phyloP scores from a whole-genome alignment of 1,140 invertebrate species.

The Araneus ventricosus region DNA sequence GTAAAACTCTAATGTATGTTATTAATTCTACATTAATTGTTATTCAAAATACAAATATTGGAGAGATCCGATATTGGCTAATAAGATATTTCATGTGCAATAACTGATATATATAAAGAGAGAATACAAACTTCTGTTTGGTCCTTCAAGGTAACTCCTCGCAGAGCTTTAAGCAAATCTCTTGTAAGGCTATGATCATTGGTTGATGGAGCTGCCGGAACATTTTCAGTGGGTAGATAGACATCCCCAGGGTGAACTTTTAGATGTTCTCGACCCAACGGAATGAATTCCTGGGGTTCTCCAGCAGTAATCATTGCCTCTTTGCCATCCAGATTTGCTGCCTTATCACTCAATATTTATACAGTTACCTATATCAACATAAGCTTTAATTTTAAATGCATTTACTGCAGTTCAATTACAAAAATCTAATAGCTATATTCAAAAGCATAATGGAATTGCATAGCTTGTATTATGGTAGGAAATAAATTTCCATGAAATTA shows the following conservation, averaged over 20 bases:
- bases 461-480: too few species aligned
- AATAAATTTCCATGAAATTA: too few species aligned
- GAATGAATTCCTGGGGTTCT: slow-evolving; percentile 89
- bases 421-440: too few species aligned
- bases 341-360: slow-evolving; percentile 27
- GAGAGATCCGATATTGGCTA: too few species aligned
- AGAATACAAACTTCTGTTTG: slow-evolving; percentile 29
- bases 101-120: too few species aligned
- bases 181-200: slow-evolving; percentile 77
- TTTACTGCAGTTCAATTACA: too few species aligned
- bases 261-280: slow-evolving; percentile 90
- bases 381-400: background rate
- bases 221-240: slow-evolving; percentile 76
- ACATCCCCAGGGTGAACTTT: slow-evolving; percentile 87
- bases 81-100: too few species aligned
- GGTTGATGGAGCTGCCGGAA: slow-evolving; percentile 77
- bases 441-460: too few species aligned
- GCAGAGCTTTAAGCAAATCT: slow-evolving; percentile 80
- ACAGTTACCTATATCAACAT: background rate
- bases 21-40: too few species aligned
- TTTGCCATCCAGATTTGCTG: slow-evolving; percentile 77
- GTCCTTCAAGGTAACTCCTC: slow-evolving; percentile 79
- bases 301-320: slow-evolving; percentile 81
- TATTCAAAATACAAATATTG: too few species aligned
- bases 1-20: too few species aligned